A percentile compares a stretch with the other conserved stretches of the same genome.
phyloP scores from a whole-genome alignment of 2,797 vertebrate genomes.

The Limnodromus scolopaceus region DNA sequence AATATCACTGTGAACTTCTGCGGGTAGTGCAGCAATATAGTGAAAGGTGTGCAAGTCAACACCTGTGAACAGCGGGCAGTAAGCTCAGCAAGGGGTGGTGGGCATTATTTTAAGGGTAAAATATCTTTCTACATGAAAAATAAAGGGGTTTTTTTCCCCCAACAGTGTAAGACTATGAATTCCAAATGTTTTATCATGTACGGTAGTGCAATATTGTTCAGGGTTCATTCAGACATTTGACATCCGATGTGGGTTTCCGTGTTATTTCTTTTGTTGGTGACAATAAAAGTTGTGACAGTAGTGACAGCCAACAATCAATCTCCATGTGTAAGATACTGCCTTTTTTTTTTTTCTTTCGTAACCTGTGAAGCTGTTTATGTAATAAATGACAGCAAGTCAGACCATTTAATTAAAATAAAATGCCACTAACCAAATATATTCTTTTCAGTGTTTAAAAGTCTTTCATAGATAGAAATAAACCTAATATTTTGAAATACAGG shows the following conservation, averaged over 20 bases:
- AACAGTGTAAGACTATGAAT: background rate
- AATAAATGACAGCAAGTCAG: background rate
- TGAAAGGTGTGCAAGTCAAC: rapidly evolving
- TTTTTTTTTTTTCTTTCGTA: background rate
- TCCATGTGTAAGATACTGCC: background rate
- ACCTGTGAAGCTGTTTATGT: background rate
- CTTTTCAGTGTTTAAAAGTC: background rate
- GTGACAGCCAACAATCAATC: background rate
- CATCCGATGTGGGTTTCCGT: rapidly evolving
- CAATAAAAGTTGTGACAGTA: background rate
- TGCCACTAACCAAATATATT: background rate
- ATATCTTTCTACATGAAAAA: background rate
- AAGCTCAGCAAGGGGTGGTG: background rate
- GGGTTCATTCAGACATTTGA: background rate
- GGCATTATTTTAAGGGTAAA: background rate
- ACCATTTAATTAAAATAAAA: background rate
- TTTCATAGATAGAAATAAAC: background rate
- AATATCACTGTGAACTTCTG: background rate
- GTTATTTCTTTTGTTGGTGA: background rate
- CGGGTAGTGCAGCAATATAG: background rate
- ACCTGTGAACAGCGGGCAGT: background rate
- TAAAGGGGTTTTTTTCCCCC: rapidly evolving
- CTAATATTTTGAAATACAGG: background rate
- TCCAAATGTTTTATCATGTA: no score
- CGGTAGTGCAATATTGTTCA: background rate